These are phyloP conservation scores for Tetranychus cinnabarinus DNA, from an alignment of 1,140 invertebrate species.

Conservation along the genomic window DNA sequence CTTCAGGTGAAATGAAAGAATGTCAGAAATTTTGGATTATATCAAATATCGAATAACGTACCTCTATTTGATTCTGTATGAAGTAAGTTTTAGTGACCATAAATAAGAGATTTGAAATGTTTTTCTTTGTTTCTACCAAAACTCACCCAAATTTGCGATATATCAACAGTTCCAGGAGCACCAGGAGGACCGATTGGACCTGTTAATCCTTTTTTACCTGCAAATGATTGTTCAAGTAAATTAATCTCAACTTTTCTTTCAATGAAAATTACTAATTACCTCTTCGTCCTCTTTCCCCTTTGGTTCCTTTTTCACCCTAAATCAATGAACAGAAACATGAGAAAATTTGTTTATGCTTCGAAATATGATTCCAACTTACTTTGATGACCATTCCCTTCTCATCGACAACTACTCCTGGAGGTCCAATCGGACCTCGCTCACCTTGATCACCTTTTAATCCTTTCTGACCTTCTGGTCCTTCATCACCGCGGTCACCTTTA, in stretches of 20 bases:
- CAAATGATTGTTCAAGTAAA: too few relatives aligned
- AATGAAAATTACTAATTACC: too few relatives aligned
- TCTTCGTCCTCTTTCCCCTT: not conserved
- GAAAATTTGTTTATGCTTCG: too few relatives aligned
- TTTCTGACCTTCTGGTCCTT: not conserved
- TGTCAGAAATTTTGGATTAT: too few relatives aligned
- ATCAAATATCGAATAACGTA: too few relatives aligned
- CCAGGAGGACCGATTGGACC: not conserved
- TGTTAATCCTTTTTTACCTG: not conserved
- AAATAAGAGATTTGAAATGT: too few relatives aligned
- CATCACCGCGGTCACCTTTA: not conserved
- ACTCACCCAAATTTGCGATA: not conserved
- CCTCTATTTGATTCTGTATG: too few relatives aligned
- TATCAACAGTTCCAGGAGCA: not conserved
- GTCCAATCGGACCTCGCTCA: not conserved
- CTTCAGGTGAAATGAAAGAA: too few relatives aligned
- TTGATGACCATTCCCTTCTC: not conserved
- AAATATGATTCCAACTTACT: not conserved
- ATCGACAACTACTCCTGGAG: not conserved
- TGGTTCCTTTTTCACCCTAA: not conserved
- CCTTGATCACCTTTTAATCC: not conserved
- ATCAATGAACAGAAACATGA: not conserved
- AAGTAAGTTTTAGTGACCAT: too few relatives aligned
- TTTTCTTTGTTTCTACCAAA: not conserved
- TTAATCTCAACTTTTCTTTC: not conserved